Evolutionary conservation across 1,140 invertebrate genomes (phyloP).

Genomic region (Zaprionus capensis): DNA sequence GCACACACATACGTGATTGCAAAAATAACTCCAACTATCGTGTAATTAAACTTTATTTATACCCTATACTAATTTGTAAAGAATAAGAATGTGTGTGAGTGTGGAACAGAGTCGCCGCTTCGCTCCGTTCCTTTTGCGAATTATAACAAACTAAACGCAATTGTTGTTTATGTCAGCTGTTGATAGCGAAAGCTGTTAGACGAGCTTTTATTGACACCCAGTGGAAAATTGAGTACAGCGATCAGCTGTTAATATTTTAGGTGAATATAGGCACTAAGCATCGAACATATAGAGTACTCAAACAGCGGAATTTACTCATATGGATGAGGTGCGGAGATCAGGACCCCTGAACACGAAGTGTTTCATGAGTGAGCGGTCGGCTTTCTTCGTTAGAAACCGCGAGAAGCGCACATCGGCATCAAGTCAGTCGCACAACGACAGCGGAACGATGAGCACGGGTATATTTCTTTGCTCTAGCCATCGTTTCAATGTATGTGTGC

Average conservation of each 20-base stretch:
- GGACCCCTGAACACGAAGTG: too few relatives aligned
- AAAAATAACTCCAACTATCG: not conserved
- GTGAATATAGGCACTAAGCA: too few relatives aligned
- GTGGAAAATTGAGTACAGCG: not conserved
- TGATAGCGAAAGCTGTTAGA: constrained; percentile 15
- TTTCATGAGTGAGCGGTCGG: too few relatives aligned
- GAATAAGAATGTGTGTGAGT: constrained; percentile 21
- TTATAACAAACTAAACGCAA: constrained; percentile 29
- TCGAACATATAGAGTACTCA: too few relatives aligned
- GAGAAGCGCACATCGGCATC: too few relatives aligned
- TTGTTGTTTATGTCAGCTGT: constrained; percentile 38
- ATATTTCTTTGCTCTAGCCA: too few relatives aligned
- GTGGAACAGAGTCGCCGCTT: not conserved
- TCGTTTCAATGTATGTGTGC: too few relatives aligned
- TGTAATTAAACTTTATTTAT: constrained; percentile 19
- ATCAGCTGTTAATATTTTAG: not conserved
- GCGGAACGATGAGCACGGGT: too few relatives aligned
- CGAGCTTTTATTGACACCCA: constrained; percentile 15
- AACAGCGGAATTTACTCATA: too few relatives aligned
- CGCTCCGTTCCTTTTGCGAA: constrained; percentile 7
- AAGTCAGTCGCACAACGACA: too few relatives aligned
- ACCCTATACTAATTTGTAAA: constrained; percentile 34
- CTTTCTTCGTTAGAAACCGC: too few relatives aligned
- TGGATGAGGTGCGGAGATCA: too few relatives aligned
- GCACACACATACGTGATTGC: constrained; percentile 4